Evolutionary conservation across 2,113 vertebrate genomes (phyloP).

Genomic region (Campylomormyrus tamandua): DNA sequence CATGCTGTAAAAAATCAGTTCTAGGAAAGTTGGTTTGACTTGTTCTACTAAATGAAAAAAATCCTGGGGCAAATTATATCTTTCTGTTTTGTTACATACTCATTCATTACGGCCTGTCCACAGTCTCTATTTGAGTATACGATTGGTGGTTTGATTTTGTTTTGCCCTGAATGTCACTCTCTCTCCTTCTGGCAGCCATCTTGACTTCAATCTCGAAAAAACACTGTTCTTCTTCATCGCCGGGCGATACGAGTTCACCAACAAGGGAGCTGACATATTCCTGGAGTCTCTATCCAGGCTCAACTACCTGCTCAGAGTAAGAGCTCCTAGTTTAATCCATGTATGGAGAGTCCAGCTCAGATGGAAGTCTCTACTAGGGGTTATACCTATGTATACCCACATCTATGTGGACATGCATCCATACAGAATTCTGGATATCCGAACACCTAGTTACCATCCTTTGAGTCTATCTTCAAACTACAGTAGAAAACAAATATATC

Average conservation of each 20-base stretch:
- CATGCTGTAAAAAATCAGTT: neutral
- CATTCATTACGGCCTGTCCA: neutral
- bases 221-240: constrained; percentile 95
- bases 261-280: constrained; percentile 95
- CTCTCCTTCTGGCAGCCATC: constrained; percentile 62
- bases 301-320: constrained; percentile 88
- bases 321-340: constrained; percentile 15
- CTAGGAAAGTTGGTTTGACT: neutral
- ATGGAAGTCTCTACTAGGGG: neutral
- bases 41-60: neutral
- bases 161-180: neutral
- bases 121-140: neutral
- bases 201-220: constrained; percentile 91
- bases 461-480: neutral
- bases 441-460: neutral
- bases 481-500: neutral
- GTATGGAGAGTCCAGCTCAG: neutral
- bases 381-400: neutral
- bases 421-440: neutral
- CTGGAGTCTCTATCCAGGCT: constrained; percentile 88
- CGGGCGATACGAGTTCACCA: constrained; percentile 91
- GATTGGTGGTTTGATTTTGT: neutral
- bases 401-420: neutral
- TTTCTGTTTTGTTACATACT: neutral
- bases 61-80: neutral